Conservation (phyloP, 64 coral and sea anemone genomes). For the Catalaphyllia jardinei region DNA sequence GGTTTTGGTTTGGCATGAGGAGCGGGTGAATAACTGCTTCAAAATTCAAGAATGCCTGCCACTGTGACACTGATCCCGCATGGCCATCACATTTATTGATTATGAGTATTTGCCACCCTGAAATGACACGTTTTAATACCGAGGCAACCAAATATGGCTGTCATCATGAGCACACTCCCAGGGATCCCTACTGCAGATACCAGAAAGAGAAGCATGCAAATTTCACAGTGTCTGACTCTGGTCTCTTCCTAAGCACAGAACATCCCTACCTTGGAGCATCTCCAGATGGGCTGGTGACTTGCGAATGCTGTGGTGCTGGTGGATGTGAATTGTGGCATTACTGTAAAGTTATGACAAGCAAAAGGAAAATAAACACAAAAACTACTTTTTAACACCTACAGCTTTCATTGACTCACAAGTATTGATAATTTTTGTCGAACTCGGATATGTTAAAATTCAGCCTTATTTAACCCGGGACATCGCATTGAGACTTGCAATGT, state of each 20-base stretch:
- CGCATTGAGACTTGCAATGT: neutral
- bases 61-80: constrained; percentile 55
- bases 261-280: constrained; percentile 55
- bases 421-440: no score
- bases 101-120: constrained; percentile 44
- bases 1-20: no score
- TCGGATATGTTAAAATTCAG: no score
- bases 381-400: no score
- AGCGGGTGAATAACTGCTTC: no score
- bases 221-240: constrained; percentile 36
- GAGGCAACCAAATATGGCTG: constrained; percentile 58
- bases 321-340: constrained; percentile 10
- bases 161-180: constrained; percentile 37
- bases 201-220: constrained; percentile 53
- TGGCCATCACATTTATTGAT: constrained; percentile 23
- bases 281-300: constrained; percentile 62
- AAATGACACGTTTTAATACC: constrained; percentile 32
- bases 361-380: no score
- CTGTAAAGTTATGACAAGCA: no score
- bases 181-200: constrained; percentile 31
- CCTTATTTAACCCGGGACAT: no score
- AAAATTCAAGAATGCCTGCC: no score
- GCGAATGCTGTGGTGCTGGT: constrained; percentile 68
- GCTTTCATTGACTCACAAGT: no score
- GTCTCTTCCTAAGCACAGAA: constrained; percentile 51